These are phyloP conservation scores for Tautogolabrus adspersus DNA, from an alignment of 2,113 vertebrate species.

Conservation along the genomic window DNA sequence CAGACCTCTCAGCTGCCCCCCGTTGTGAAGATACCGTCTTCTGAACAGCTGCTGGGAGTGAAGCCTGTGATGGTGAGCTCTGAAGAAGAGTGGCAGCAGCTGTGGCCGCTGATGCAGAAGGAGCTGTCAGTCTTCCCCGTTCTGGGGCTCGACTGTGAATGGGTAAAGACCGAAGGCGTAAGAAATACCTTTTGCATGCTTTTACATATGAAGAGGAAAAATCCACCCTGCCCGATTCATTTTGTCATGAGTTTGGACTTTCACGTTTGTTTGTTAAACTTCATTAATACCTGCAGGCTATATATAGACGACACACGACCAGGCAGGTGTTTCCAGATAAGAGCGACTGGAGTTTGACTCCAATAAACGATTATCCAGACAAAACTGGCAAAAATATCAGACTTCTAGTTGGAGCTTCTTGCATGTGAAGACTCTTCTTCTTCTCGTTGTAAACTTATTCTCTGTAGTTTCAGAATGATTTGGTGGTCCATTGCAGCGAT, in stretches of 20 bases:
- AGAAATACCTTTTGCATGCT: slow-evolving; percentile 62
- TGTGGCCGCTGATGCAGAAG: slow-evolving; percentile 86
- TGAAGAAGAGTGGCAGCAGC: slow-evolving; percentile 86
- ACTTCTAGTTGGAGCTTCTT: no score
- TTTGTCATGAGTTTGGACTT: not conserved
- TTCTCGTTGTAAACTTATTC: no score
- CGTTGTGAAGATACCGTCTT: slow-evolving; percentile 64
- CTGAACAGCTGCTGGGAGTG: slow-evolving; percentile 83
- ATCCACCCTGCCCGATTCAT: slow-evolving; percentile 15
- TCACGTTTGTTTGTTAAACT: not conserved
- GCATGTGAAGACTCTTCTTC: no score
- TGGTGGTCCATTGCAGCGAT: no score
- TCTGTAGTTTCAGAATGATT: no score
- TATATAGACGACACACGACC: no score
- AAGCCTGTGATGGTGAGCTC: slow-evolving; percentile 87
- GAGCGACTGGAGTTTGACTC: no score
- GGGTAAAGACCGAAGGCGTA: slow-evolving; percentile 88
- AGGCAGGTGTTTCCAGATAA: no score
- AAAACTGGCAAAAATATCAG: no score
- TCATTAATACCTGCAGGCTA: no score
- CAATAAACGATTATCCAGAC: no score
- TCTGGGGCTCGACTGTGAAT: slow-evolving; percentile 97
- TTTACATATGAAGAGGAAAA: slow-evolving; percentile 1
- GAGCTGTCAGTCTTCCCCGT: slow-evolving; percentile 89
- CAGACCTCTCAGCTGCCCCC: slow-evolving; percentile 28